phyloP scores from a whole-genome alignment of 2,113 vertebrate genomes.

The Fregetta grallaria region DNA sequence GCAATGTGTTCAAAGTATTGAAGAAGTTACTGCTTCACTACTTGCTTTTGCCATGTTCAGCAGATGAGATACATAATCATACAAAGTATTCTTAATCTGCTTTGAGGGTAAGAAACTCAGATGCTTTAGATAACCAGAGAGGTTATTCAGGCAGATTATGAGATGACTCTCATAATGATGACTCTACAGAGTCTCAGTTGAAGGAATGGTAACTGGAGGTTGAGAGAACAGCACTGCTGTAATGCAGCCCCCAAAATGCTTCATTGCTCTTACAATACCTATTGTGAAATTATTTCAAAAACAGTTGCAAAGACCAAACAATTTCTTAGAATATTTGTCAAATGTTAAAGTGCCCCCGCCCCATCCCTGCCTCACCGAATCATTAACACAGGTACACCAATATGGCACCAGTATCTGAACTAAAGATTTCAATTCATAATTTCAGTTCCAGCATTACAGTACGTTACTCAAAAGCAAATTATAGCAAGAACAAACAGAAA shows the following conservation, averaged over 20 bases:
- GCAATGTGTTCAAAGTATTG: background rate
- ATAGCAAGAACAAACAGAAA: background rate
- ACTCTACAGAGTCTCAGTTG: background rate
- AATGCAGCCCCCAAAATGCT: background rate
- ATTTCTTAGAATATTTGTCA: background rate
- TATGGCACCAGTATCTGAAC: accelerated
- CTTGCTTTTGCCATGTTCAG: background rate
- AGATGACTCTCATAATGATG: too few species aligned
- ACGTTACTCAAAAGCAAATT: background rate
- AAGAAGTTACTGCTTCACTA: background rate
- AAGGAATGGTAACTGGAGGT: background rate
- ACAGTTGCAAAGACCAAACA: background rate
- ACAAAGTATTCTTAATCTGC: background rate
- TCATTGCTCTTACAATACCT: background rate
- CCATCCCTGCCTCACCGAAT: background rate
- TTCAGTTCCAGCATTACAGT: background rate
- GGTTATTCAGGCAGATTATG: background rate
- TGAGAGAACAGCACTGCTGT: background rate
- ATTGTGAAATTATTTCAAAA: background rate
- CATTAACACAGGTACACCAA: accelerated
- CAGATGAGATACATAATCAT: background rate
- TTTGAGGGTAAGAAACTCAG: background rate
- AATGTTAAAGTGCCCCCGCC: background rate
- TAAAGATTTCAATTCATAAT: background rate
- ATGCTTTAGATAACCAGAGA: background rate